A percentile compares a stretch with the other conserved stretches of the same genome.
Conservation (phyloP, 1,140 invertebrate genomes). For the Aphelenchoides besseyi region DNA sequence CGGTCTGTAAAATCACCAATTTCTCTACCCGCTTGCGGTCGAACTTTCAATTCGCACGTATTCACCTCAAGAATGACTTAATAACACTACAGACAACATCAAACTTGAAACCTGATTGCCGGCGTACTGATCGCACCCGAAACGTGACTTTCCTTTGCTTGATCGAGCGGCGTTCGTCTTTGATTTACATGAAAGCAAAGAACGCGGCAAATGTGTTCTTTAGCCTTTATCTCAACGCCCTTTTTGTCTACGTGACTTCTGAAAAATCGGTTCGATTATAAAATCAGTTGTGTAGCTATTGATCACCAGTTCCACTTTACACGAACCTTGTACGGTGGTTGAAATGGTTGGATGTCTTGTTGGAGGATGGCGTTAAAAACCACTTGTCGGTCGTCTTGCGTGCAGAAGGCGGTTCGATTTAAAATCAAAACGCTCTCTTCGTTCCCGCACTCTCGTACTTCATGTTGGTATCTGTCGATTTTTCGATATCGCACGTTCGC, state of each 20-base stretch:
- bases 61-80: too few relatives aligned
- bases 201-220: not conserved
- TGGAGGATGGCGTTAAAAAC: not conserved
- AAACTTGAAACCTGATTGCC: not conserved
- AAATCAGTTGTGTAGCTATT: not conserved
- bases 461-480: not conserved
- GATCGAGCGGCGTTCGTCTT: not conserved
- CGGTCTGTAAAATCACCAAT: too few relatives aligned
- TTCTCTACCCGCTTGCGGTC: too few relatives aligned
- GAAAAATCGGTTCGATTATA: not conserved
- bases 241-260: not conserved
- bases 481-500: not conserved
- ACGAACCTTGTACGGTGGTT: too few relatives aligned
- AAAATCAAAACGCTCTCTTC: not conserved
- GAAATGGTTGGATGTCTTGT: too few relatives aligned
- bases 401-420: not conserved
- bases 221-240: not conserved
- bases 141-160: not conserved
- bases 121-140: not conserved
- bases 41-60: slow-evolving; percentile 1
- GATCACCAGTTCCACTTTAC: not conserved
- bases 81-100: not conserved
- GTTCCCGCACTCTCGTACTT: not conserved
- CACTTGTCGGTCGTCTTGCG: not conserved
- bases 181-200: not conserved